Percentiles rank a stretch among this genome's conserved stretches.
Evolutionary conservation across 2,797 vertebrate species (phyloP).

Genomic region (Syngnathus rostellatus): DNA sequence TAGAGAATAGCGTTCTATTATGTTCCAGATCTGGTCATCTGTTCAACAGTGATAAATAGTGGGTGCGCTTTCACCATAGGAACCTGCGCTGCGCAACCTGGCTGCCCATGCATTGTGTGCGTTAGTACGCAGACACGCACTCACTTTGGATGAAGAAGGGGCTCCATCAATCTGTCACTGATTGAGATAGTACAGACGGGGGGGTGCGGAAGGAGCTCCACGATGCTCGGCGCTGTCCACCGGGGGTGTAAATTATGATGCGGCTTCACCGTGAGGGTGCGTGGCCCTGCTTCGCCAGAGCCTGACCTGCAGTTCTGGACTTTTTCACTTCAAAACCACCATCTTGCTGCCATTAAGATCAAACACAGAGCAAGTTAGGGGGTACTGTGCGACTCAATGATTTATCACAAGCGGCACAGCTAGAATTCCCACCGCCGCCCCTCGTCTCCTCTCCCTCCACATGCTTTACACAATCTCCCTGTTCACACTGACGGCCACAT

Average conservation of each 20-base stretch:
- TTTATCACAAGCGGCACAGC: slow-evolving; percentile 86
- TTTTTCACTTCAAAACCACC: slow-evolving; percentile 97
- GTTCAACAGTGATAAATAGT: slow-evolving; percentile 5
- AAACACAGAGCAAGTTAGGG: slow-evolving; percentile 85
- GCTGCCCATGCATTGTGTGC: slow-evolving; percentile 28
- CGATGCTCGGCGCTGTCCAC: slow-evolving; percentile 75
- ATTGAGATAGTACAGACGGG: slow-evolving; percentile 77
- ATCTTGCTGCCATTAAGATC: slow-evolving; percentile 88
- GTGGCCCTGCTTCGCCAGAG: slow-evolving; percentile 80
- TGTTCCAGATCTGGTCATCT: neutral
- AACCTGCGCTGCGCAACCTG: slow-evolving; percentile 41
- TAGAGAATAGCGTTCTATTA: neutral
- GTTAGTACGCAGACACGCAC: slow-evolving; percentile 57
- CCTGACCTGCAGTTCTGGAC: slow-evolving; percentile 93
- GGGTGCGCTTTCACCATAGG: slow-evolving; percentile 37
- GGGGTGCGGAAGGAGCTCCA: slow-evolving; percentile 71
- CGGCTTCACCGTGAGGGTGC: slow-evolving; percentile 87
- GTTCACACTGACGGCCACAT: slow-evolving; percentile 49
- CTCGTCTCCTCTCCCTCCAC: slow-evolving; percentile 11
- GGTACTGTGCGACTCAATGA: slow-evolving; percentile 78
- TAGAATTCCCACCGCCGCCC: slow-evolving; percentile 32
- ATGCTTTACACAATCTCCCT: slow-evolving; percentile 74
- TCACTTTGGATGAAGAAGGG: slow-evolving; percentile 70
- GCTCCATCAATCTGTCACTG: slow-evolving; percentile 76
- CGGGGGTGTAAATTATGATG: slow-evolving; percentile 78